phyloP scores from a whole-genome alignment of 23 tunicate genomes.

The Phallusia fumigata region DNA sequence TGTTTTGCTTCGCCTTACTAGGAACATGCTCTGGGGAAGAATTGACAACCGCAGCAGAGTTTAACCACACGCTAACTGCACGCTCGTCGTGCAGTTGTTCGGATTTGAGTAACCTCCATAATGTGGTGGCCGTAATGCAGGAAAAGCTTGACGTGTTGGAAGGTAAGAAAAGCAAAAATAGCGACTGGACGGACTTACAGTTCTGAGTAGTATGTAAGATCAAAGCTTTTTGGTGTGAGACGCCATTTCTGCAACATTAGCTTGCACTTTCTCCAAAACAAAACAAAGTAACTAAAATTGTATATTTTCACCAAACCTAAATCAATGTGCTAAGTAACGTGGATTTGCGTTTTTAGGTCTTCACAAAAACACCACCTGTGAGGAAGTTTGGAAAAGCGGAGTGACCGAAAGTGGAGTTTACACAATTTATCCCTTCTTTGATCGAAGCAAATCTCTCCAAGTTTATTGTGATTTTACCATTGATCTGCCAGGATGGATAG shows the following conservation, averaged over 20 bases:
- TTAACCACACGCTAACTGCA: background rate
- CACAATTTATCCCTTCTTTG: background rate
- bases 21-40: too few species aligned
- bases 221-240: too few species aligned
- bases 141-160: background rate
- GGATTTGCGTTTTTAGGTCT: background rate
- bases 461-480: background rate
- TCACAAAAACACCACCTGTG: background rate
- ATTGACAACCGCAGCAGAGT: too few species aligned
- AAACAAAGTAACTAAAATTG: too few species aligned
- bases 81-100: background rate
- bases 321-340: too few species aligned
- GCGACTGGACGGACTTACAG: too few species aligned
- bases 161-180: background rate
- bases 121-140: background rate
- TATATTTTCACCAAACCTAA: too few species aligned
- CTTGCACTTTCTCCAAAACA: too few species aligned
- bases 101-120: background rate
- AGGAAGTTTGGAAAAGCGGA: conserved; percentile 1
- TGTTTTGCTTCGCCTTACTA: too few species aligned
- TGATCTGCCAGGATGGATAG: background rate
- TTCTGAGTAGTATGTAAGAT: too few species aligned
- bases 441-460: background rate
- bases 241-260: too few species aligned
- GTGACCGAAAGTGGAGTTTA: background rate